Percentiles rank a stretch among this genome's conserved stretches.
Conservation (phyloP, 37 sponge, comb jelly and placozoan genomes). For the Dysidea cf. avara region DNA sequence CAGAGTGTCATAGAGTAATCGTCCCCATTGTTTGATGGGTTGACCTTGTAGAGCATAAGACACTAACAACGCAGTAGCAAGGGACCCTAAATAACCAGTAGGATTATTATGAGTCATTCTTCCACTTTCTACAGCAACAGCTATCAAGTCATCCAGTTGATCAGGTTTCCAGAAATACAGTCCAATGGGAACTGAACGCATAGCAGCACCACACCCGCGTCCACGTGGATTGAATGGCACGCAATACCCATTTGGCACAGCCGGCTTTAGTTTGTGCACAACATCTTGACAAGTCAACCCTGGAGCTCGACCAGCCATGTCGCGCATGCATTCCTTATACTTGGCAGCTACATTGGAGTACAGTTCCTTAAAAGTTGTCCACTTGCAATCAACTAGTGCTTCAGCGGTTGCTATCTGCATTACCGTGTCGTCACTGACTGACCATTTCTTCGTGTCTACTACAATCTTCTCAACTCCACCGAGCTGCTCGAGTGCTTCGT, state of each 20-base stretch:
- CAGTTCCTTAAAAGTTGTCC: constrained; percentile 43
- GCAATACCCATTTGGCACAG: constrained; percentile 21
- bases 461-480: constrained; percentile 62
- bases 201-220: constrained; percentile 90
- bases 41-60: constrained; percentile 68
- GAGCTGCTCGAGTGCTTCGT: constrained; percentile 34
- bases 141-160: too few relatives aligned
- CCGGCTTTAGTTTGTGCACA: constrained; percentile 36
- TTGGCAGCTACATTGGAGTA: constrained; percentile 55
- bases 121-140: constrained; percentile 76
- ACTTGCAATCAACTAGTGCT: constrained; percentile 61
- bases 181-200: too few relatives aligned
- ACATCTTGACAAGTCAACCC: constrained; percentile 44
- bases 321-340: constrained; percentile 65
- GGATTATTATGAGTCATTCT: constrained; percentile 93
- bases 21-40: constrained; percentile 35
- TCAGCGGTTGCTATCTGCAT: constrained; percentile 85
- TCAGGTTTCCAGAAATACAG: too few relatives aligned
- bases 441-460: constrained; percentile 37
- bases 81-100: constrained; percentile 74
- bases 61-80: too few relatives aligned
- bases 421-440: constrained; percentile 79
- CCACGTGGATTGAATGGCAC: constrained; percentile 69
- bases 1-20: too few relatives aligned
- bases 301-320: constrained; percentile 80